These are phyloP conservation scores for Cephus nigrinus DNA, from an alignment of 2,888 invertebrate genomes.

Conservation along the genomic window DNA sequence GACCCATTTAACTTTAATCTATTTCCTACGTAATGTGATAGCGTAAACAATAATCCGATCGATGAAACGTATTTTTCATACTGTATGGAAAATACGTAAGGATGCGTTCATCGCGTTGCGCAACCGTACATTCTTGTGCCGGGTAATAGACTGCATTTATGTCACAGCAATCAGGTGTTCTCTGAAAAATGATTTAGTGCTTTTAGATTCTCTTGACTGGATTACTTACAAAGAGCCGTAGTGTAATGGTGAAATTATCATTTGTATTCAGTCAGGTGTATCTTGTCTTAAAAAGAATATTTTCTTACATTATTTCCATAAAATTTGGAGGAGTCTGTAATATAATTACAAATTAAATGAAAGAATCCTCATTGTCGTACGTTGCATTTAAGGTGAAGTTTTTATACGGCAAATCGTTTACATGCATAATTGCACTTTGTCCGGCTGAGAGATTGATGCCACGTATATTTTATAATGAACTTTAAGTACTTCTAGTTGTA, in stretches of 20 bases:
- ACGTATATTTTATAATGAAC: not conserved
- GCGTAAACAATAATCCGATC: slow-evolving; percentile 32
- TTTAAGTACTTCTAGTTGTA: not conserved
- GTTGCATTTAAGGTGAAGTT: not conserved
- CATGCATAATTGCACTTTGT: not conserved
- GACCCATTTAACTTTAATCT: not conserved
- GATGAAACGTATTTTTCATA: slow-evolving; percentile 3
- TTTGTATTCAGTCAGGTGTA: not conserved
- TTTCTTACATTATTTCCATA: not conserved
- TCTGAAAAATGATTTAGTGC: not conserved
- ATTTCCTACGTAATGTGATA: slow-evolving; percentile 34
- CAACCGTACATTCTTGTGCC: not conserved
- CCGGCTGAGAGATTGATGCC: not conserved
- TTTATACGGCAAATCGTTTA: not conserved
- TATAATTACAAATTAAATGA: not conserved
- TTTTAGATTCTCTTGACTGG: not conserved
- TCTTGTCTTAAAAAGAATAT: not conserved
- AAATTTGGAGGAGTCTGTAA: not conserved
- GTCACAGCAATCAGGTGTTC: not conserved
- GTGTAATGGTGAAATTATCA: not conserved
- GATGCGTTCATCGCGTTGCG: not conserved
- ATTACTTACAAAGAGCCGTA: not conserved
- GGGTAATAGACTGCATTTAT: not conserved
- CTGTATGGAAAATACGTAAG: not conserved
- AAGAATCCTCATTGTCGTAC: not conserved